These are phyloP conservation scores for Ibidorhyncha struthersii DNA, from an alignment of 2,113 vertebrate species.

Conservation along the genomic window DNA sequence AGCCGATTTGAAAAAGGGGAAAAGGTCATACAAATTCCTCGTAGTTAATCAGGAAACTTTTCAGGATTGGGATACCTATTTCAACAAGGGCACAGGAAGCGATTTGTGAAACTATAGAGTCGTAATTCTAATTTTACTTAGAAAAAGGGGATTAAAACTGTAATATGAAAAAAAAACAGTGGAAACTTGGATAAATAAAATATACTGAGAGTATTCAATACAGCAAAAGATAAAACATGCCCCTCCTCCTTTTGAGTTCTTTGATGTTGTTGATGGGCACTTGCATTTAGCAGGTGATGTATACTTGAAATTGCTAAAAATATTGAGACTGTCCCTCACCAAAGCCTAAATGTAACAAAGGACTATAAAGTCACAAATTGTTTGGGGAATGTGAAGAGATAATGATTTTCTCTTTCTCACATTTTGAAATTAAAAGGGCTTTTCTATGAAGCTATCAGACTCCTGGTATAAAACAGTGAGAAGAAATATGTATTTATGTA, in stretches of 20 bases:
- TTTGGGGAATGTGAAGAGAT: not conserved
- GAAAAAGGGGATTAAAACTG: not conserved
- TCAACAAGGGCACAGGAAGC: not conserved
- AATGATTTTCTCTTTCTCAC: not conserved
- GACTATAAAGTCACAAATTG: not conserved
- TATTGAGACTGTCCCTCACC: not conserved
- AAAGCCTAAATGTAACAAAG: not conserved
- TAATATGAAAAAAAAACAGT: not conserved
- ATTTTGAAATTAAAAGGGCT: not conserved
- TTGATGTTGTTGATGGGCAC: not conserved
- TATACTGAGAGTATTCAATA: not conserved
- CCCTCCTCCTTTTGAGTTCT: not conserved
- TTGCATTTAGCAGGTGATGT: not conserved
- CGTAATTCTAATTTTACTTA: not conserved
- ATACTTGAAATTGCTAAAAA: not conserved
- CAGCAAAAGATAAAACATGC: not conserved
- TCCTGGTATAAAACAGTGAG: not conserved
- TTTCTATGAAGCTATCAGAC: not conserved
- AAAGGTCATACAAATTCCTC: not conserved
- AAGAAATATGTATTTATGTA: accelerated
- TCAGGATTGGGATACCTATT: not conserved
- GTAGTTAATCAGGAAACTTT: not conserved
- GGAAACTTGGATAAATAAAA: not conserved
- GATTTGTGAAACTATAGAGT: not conserved
- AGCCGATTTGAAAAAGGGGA: not conserved